Evolutionary conservation across 2,113 vertebrate species (phyloP).

Genomic region (Mirounga angustirostris): DNA sequence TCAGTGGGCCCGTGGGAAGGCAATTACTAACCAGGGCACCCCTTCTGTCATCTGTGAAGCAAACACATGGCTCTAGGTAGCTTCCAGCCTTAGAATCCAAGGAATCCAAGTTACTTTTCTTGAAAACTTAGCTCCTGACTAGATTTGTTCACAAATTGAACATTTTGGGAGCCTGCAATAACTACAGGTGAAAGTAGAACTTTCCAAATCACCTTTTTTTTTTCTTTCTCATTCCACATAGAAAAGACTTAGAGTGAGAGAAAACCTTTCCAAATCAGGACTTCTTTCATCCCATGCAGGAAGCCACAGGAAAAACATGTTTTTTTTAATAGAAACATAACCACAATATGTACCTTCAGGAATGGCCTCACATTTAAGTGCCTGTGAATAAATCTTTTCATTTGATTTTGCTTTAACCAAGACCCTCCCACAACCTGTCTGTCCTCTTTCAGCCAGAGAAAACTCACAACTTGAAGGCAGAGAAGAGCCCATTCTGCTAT

Average conservation of each 20-base stretch:
- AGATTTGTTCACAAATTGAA: background rate
- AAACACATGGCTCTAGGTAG: background rate
- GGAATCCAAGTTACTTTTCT: background rate
- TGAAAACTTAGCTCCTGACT: background rate
- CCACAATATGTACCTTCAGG: background rate
- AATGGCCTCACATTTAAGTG: slow-evolving; percentile 2
- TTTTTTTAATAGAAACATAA: background rate
- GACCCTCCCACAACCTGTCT: background rate
- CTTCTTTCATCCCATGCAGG: background rate
- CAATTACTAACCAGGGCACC: too few relatives aligned
- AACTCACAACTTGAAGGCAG: background rate
- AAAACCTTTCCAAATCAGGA: background rate
- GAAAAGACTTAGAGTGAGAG: background rate
- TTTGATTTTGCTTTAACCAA: background rate
- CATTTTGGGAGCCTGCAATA: background rate
- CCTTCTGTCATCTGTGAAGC: background rate
- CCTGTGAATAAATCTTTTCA: background rate
- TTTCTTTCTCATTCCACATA: background rate
- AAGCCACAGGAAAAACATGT: background rate
- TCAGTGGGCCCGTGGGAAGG: background rate
- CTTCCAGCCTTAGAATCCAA: background rate
- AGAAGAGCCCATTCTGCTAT: background rate
- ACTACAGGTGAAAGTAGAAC: background rate
- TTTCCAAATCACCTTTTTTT: background rate
- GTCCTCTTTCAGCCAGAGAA: background rate